These are phyloP conservation scores for Archips xylosteana DNA, from an alignment of 2,888 invertebrate species.

Conservation along the genomic window DNA sequence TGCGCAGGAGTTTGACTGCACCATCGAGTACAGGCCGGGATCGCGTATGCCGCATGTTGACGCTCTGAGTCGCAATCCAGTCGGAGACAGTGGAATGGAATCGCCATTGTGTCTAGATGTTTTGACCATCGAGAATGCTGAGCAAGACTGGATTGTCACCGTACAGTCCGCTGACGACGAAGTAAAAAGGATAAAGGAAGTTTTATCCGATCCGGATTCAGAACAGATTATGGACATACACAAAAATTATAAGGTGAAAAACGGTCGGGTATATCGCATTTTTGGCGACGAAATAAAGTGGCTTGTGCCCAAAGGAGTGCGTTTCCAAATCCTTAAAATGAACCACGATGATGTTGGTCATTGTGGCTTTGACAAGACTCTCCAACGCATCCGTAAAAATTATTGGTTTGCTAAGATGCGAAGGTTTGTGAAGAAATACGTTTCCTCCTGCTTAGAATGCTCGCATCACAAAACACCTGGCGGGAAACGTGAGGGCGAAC, in stretches of 20 bases:
- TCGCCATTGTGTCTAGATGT: too few species aligned
- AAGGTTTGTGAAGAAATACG: not conserved
- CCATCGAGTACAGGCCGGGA: too few species aligned
- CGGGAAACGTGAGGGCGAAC: not conserved
- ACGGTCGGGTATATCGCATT: not conserved
- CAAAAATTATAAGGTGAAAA: not conserved
- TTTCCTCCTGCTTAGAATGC: not conserved
- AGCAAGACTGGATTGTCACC: not conserved
- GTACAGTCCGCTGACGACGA: not conserved
- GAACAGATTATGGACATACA: not conserved
- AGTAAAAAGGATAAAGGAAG: not conserved
- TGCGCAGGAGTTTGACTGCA: too few species aligned
- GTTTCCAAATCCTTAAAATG: not conserved
- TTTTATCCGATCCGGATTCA: not conserved
- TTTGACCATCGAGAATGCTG: too few species aligned
- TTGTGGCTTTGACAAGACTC: not conserved
- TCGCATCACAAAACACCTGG: not conserved
- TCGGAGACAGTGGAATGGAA: too few species aligned
- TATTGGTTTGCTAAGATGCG: conserved; percentile 2
- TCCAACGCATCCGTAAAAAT: not conserved
- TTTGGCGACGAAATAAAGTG: not conserved
- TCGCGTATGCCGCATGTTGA: too few species aligned
- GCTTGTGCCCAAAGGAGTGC: not conserved
- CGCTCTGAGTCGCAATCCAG: too few species aligned
- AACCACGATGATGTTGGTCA: not conserved